Evolutionary conservation across 2,888 invertebrate genomes (phyloP).

Genomic region (Watsonalla cultraria): DNA sequence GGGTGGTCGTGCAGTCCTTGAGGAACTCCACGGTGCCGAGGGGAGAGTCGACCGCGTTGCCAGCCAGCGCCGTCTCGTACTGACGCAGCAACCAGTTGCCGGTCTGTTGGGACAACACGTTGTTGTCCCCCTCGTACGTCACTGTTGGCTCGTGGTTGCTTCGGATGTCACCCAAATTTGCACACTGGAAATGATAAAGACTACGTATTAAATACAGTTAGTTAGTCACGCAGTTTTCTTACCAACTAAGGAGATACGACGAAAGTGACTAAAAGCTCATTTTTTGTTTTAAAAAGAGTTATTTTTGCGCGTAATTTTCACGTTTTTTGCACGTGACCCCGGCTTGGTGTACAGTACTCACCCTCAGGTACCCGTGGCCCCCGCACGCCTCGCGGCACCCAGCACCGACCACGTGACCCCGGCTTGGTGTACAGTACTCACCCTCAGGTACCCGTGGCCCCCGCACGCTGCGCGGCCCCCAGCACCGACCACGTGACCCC

Average conservation of each 20-base stretch:
- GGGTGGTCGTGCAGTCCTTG: constrained; percentile 32
- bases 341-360: constrained; percentile 4
- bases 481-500: too few relatives aligned
- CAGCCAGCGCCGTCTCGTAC: constrained; percentile 71
- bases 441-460: constrained; percentile 24
- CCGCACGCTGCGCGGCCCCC: too few relatives aligned
- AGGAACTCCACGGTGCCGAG: constrained; percentile 85
- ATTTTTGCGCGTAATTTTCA: too few relatives aligned
- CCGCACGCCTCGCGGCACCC: too few relatives aligned
- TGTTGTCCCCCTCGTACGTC: constrained; percentile 97
- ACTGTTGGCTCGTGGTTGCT: constrained; percentile 93
- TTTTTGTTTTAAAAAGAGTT: too few relatives aligned
- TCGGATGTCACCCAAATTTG: constrained; percentile 90
- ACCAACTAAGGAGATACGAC: not conserved
- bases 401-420: too few relatives aligned
- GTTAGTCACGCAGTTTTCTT: not conserved
- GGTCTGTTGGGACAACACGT: constrained; percentile 92
- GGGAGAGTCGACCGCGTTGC: constrained; percentile 80
- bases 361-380: constrained; percentile 24
- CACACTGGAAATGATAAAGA: constrained; percentile 65
- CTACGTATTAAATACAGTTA: not conserved
- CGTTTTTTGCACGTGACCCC: too few relatives aligned
- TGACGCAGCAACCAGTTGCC: constrained; percentile 91
- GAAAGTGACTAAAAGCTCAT: not conserved
- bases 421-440: constrained; percentile 4